These are phyloP conservation scores for Halcyon chelicuti DNA, from an alignment of 2,797 vertebrate genomes.

Conservation along the genomic window DNA sequence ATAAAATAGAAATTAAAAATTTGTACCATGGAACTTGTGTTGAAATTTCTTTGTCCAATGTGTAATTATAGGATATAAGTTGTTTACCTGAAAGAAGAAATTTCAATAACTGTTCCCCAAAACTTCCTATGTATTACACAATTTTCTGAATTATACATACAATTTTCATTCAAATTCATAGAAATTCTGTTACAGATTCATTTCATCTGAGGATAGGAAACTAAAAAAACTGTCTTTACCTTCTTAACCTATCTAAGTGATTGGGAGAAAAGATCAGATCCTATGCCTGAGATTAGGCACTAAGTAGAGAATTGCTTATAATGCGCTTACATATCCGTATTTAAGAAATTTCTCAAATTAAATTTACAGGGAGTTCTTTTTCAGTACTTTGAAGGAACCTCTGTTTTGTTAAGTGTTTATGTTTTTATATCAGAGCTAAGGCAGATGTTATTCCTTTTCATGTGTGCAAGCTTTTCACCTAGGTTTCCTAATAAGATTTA, in stretches of 20 bases:
- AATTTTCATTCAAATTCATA: neutral
- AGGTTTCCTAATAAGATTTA: neutral
- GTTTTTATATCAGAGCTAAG: neutral
- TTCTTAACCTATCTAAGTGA: neutral
- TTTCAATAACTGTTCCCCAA: neutral
- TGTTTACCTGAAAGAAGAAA: neutral
- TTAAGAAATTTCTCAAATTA: neutral
- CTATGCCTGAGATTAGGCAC: rapidly evolving
- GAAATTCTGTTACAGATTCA: neutral
- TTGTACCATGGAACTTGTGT: neutral
- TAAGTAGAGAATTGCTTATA: neutral
- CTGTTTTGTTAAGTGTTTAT: neutral
- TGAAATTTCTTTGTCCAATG: neutral
- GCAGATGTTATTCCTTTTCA: neutral
- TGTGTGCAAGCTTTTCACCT: neutral
- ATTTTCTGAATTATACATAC: neutral
- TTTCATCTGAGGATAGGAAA: neutral
- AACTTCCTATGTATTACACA: neutral
- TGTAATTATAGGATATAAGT: neutral
- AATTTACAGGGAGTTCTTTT: neutral
- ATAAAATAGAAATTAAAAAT: neutral
- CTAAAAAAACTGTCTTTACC: neutral
- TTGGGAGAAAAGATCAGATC: neutral
- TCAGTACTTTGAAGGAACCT: neutral
- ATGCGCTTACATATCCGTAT: neutral